A percentile compares a stretch with the other conserved stretches of the same genome.
Conservation (phyloP, 1,140 invertebrate genomes). For the Ceratosolen solmsi region DNA sequence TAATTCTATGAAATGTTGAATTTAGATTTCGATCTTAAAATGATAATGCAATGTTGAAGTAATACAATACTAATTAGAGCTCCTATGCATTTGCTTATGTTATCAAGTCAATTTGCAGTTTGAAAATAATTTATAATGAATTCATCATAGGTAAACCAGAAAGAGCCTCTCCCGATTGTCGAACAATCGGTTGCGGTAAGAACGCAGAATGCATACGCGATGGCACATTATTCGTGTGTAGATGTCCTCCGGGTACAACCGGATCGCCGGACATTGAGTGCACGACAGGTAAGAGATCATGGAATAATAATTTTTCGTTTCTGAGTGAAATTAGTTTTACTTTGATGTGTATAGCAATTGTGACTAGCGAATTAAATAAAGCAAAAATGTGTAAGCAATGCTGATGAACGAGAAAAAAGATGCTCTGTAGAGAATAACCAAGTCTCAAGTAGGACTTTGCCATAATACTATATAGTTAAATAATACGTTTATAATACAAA, state of each 20-base stretch:
- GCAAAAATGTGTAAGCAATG: constrained; percentile 23
- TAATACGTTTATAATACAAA: constrained; percentile 56
- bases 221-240: constrained; percentile 86
- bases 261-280: constrained; percentile 84
- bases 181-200: constrained; percentile 86
- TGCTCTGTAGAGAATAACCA: constrained; percentile 66
- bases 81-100: too few relatives aligned
- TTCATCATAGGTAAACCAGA: constrained; percentile 76
- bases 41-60: too few relatives aligned
- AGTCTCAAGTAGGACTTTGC: constrained; percentile 63
- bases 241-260: constrained; percentile 83
- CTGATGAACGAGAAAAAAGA: constrained; percentile 42
- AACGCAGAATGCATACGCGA: constrained; percentile 86
- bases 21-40: too few relatives aligned
- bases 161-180: constrained; percentile 78
- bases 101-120: too few relatives aligned
- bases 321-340: constrained; percentile 59
- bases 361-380: constrained; percentile 64
- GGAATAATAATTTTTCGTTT: constrained; percentile 60
- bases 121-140: neutral
- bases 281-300: constrained; percentile 80
- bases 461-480: constrained; percentile 49
- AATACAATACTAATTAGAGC: too few relatives aligned
- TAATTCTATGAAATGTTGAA: too few relatives aligned
- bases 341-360: constrained; percentile 70